A percentile compares a stretch with the other conserved stretches of the same genome.
Evolutionary conservation across 2,888 invertebrate genomes (phyloP).

Genomic region (Alviniconcha strummeri): DNA sequence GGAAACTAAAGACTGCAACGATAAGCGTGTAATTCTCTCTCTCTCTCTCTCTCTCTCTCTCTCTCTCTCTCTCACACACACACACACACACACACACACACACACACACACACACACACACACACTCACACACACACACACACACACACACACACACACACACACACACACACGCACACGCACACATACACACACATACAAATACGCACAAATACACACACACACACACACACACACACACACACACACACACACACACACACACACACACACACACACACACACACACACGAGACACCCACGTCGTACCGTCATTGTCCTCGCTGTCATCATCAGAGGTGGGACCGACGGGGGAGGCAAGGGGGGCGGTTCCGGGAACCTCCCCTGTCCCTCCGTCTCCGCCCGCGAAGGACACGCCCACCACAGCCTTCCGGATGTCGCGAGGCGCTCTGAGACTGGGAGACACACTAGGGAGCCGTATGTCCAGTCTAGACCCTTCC

Average conservation of each 20-base stretch:
- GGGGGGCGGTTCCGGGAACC: not conserved
- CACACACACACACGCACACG: not conserved
- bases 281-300: not conserved
- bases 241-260: not conserved
- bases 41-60: no score
- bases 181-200: conserved; percentile 10
- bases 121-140: not conserved
- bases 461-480: conserved; percentile 53
- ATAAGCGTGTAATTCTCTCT: no score
- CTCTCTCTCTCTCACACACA: not conserved
- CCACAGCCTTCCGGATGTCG: conserved; percentile 46
- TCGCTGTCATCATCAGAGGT: conserved; percentile 24
- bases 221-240: not conserved
- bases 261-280: not conserved
- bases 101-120: not conserved
- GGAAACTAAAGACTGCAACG: no score
- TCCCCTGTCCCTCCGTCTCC: not conserved
- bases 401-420: conserved; percentile 29
- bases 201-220: not conserved
- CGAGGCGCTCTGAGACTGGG: conserved; percentile 38
- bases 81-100: not conserved
- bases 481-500: conserved; percentile 51
- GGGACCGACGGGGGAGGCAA: not conserved
- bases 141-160: not conserved
- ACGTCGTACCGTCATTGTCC: conserved; percentile 34